Conservation (phyloP, 64 coral and sea anemone genomes). For the Cladopsammia gracilis region DNA sequence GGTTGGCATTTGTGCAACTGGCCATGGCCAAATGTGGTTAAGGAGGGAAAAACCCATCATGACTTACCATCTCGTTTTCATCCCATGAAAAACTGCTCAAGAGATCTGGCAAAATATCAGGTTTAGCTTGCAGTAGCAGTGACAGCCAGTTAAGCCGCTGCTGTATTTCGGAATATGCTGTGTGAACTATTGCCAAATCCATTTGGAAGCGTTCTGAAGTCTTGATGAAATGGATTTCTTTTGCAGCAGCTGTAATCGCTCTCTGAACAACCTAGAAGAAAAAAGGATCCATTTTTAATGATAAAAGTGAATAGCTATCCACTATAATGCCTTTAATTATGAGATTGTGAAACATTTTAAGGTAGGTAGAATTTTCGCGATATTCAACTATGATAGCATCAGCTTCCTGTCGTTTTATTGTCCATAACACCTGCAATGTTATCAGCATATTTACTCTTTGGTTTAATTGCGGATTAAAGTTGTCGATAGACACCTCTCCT, state of each 20-base stretch:
- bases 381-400: too few relatives aligned
- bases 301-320: too few relatives aligned
- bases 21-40: too few relatives aligned
- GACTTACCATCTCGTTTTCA: conserved; percentile 27
- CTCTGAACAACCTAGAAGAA: neutral
- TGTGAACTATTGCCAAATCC: conserved; percentile 74
- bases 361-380: too few relatives aligned
- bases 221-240: neutral
- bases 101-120: conserved; percentile 8
- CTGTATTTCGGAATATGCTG: conserved; percentile 58
- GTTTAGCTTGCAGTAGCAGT: conserved; percentile 42
- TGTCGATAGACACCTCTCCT: too few relatives aligned
- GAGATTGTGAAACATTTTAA: too few relatives aligned
- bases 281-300: neutral
- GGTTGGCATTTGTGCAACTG: neutral
- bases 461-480: too few relatives aligned
- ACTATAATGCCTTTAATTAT: too few relatives aligned
- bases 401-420: too few relatives aligned
- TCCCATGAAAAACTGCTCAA: neutral
- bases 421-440: too few relatives aligned
- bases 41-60: too few relatives aligned
- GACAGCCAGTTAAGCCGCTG: conserved; percentile 63
- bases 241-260: conserved; percentile 33
- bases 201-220: neutral
- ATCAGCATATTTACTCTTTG: too few relatives aligned